Percentiles rank a stretch among this genome's conserved stretches.
Conservation (phyloP, 2,113 vertebrate species). For the Chlorodrepanis virens region DNA sequence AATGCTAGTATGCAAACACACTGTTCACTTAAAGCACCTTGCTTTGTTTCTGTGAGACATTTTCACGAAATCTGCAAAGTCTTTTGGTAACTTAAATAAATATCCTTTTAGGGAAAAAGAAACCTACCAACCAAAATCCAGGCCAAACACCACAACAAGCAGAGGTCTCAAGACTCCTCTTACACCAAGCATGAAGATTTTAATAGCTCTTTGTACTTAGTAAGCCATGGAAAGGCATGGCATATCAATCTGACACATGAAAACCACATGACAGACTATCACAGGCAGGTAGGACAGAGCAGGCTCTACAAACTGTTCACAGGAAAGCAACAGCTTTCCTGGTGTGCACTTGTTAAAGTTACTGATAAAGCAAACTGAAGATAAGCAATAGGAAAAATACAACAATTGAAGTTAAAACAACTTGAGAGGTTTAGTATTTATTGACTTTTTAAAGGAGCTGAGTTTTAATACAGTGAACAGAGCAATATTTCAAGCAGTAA, state of each 20-base stretch:
- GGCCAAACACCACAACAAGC: neutral
- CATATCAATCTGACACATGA: neutral
- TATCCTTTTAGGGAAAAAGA: neutral
- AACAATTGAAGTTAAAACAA: neutral
- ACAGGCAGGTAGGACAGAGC: neutral
- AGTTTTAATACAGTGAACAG: neutral
- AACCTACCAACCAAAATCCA: neutral
- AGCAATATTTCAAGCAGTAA: neutral
- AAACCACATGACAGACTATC: neutral
- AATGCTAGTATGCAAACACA: neutral
- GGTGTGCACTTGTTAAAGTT: neutral
- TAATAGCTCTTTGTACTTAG: neutral
- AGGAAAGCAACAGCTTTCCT: neutral
- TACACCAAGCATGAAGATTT: neutral
- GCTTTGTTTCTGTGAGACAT: neutral
- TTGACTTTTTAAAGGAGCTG: neutral
- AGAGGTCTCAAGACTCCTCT: neutral
- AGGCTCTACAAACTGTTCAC: neutral
- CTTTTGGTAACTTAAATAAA: neutral
- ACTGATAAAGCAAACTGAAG: neutral
- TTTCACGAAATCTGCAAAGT: neutral
- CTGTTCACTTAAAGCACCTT: neutral
- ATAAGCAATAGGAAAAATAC: neutral
- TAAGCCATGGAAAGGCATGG: neutral
- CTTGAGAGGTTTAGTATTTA: neutral